Base-by-base conservation (phyloP, 2,888 invertebrate species). In the Orchestes rusci region DNA sequence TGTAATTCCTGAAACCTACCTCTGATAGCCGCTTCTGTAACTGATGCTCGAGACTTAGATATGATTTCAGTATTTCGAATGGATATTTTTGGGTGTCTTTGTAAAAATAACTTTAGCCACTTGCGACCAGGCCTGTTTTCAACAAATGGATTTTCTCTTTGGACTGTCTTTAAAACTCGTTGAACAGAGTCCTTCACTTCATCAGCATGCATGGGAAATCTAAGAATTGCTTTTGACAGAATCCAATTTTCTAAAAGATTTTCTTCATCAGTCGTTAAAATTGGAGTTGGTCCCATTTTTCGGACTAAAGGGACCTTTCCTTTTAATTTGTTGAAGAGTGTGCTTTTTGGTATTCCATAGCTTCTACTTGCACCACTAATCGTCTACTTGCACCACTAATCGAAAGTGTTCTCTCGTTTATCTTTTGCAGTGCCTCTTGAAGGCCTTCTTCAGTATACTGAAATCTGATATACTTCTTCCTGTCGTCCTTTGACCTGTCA, bases 11-110 rank as follows among this genome's bases (percentile, higher is more conserved):
- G 4, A 47, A 53, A 52, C 41, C 41, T 27, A 12, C 34, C 13
- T 7, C 35, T 16, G 4, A 41, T 34, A 16, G n/a, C 35, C 8
- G 8, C 28, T 28, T 41, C 41, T 10, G 41, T 41, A 7, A 41
- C 41, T n/a, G 41, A 23, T 18, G 41, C 41, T 4, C 35, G 33
- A 12, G 17, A 8, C 13, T 41, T 41, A 2, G 41, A 41, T n/a
- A 41, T 41, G 12, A 34, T 35, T 34, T 41, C 34, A 2, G 34
- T 35, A 16, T 41, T 33, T 45, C 50, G 40, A 38, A 53, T 41
- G 3, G 43, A 32, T 29, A 62, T 53, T 15, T 53, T 39, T 10
- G 58, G 54, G 39, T 59, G 52, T 36, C 60, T 45, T 45, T 52
- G 46, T 8, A 61, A 40, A 61, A 41, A 62, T 32, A 42, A 17